phyloP scores from a whole-genome alignment of 2,888 invertebrate species.

The Liopterus haemorrhoidalis region DNA sequence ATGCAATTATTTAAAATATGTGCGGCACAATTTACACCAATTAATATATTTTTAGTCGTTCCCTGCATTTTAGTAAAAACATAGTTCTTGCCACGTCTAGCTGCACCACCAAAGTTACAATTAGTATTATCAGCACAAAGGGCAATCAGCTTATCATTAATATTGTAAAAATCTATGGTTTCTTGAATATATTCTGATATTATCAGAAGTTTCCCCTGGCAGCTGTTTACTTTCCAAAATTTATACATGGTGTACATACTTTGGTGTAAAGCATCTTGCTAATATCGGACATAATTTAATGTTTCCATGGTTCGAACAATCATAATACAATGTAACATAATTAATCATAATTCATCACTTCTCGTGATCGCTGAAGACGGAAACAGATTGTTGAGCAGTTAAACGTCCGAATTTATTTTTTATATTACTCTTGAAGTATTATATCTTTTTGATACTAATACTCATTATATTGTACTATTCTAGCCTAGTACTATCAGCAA shows the following conservation, averaged over 20 bases:
- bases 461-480: too few species aligned
- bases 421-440: too few species aligned
- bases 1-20: background rate
- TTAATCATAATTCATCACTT: too few species aligned
- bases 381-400: too few species aligned
- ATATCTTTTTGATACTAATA: too few species aligned
- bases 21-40: background rate
- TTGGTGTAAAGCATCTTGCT: conserved; percentile 25
- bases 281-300: conserved; percentile 26
- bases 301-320: conserved; percentile 26
- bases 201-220: conserved; percentile 26
- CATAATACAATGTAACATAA: conserved; percentile 22
- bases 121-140: background rate
- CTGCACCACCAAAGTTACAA: background rate
- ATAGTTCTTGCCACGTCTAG: background rate
- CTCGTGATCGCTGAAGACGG: too few species aligned
- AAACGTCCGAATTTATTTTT: too few species aligned
- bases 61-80: background rate
- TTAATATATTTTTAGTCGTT: background rate
- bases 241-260: conserved; percentile 21
- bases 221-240: conserved; percentile 21
- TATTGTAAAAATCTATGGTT: background rate
- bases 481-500: too few species aligned
- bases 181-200: conserved; percentile 27
- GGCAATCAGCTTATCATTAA: background rate